Percentiles rank a stretch among this genome's conserved stretches.
These are phyloP conservation scores for Troides oblongomaculatus DNA, from an alignment of 2,888 invertebrate species.

Conservation along the genomic window DNA sequence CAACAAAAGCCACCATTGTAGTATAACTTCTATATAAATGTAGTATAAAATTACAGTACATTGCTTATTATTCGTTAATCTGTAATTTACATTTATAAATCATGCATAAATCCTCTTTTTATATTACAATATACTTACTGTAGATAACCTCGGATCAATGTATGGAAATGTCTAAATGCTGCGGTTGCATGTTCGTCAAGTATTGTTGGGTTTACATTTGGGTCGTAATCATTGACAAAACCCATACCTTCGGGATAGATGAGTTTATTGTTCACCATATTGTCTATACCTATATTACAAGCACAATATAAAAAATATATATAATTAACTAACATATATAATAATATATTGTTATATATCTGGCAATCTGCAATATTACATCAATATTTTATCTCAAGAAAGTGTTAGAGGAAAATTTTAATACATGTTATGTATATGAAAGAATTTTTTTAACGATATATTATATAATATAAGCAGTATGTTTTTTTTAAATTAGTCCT, in stretches of 20 bases:
- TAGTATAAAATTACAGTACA: no score
- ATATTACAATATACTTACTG: slow-evolving; percentile 73
- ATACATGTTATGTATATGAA: no score
- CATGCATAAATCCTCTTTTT: no score
- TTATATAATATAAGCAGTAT: background rate
- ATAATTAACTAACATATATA: no score
- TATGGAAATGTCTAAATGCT: slow-evolving; percentile 87
- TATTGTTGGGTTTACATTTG: slow-evolving; percentile 82
- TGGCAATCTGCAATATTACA: background rate
- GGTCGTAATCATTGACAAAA: slow-evolving; percentile 84
- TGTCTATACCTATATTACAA: slow-evolving; percentile 70
- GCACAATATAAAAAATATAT: background rate
- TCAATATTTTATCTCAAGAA: background rate
- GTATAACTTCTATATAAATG: no score
- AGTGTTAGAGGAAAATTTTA: no score
- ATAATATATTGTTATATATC: no score
- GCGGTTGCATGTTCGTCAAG: slow-evolving; percentile 86
- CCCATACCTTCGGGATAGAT: slow-evolving; percentile 79
- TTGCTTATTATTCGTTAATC: no score
- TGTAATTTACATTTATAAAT: no score
- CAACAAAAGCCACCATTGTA: no score
- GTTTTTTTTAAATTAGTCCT: background rate
- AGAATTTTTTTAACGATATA: no score
- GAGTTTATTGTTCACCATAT: slow-evolving; percentile 82
- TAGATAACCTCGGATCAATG: slow-evolving; percentile 84